A percentile compares a stretch with the other conserved stretches of the same genome.
Evolutionary conservation across 2,888 invertebrate species (phyloP).

Genomic region (Acleris holmiana): DNA sequence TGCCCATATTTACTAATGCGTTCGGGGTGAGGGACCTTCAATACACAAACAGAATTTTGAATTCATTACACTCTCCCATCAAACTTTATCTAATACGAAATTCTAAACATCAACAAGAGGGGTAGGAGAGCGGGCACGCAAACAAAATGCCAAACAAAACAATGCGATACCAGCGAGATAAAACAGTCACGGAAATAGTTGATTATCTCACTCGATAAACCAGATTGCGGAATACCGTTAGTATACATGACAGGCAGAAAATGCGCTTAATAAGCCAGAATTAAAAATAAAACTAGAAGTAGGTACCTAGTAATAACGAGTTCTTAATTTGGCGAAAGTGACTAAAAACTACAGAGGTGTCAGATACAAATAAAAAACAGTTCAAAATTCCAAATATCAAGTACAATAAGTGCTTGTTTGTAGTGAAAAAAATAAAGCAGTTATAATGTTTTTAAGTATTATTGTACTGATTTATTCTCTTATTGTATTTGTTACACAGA

Average conservation of each 20-base stretch:
- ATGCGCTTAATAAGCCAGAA: slow-evolving; percentile 18
- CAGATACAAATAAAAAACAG: slow-evolving; percentile 14
- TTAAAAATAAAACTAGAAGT: slow-evolving; percentile 4
- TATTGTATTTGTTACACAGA: slow-evolving; percentile 52
- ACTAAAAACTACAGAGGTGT: slow-evolving; percentile 23
- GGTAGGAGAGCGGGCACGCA: slow-evolving; percentile 58
- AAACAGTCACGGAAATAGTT: slow-evolving; percentile 33
- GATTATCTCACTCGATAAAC: slow-evolving; percentile 15
- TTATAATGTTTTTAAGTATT: not conserved
- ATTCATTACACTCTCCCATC: slow-evolving; percentile 60
- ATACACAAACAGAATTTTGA: slow-evolving; percentile 85
- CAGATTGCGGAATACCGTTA: slow-evolving; percentile 15
- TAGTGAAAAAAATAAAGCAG: not conserved
- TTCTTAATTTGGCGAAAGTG: slow-evolving; percentile 6
- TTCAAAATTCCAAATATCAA: slow-evolving; percentile 15
- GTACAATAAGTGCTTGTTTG: slow-evolving; percentile 52
- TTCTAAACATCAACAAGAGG: slow-evolving; percentile 70
- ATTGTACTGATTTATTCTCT: slow-evolving; percentile 49
- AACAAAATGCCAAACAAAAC: slow-evolving; percentile 52
- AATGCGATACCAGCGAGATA: slow-evolving; percentile 50
- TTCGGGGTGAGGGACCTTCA: slow-evolving; percentile 87
- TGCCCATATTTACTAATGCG: slow-evolving; percentile 85
- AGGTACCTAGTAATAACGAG: slow-evolving; percentile 1
- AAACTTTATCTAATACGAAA: slow-evolving; percentile 56
- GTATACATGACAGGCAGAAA: slow-evolving; percentile 33